Conservation (phyloP, 2,797 vertebrate genomes). For the Epinephelus malabaricus region DNA sequence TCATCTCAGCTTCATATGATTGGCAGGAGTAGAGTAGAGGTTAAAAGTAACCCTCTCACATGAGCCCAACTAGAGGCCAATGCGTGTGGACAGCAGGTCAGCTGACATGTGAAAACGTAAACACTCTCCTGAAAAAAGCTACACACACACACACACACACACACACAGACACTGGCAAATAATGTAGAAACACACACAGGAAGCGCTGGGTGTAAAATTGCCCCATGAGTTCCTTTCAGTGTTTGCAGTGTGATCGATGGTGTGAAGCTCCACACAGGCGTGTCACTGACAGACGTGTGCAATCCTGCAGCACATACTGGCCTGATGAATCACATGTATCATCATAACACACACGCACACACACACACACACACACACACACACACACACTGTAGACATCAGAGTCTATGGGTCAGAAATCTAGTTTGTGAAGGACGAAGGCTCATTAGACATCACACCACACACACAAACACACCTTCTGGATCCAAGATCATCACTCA, state of each 20-base stretch:
- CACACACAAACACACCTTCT: conserved; percentile 1
- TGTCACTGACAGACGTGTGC: not conserved
- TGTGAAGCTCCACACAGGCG: conserved; percentile 1
- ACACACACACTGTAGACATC: conserved; percentile 1
- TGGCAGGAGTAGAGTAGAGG: conserved; percentile 27
- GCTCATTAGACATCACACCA: not conserved
- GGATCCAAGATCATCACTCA: conserved; percentile 3
- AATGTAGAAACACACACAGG: not conserved
- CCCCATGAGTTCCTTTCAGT: not conserved
- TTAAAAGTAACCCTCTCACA: conserved; percentile 11
- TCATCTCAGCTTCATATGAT: conserved; percentile 30
- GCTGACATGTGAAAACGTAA: not conserved
- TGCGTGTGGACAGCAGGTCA: conserved; percentile 5
- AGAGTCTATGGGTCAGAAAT: conserved; percentile 2
- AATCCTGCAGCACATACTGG: conserved; percentile 2
- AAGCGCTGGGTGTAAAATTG: conserved; percentile 1
- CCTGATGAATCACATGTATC: conserved; percentile 29
- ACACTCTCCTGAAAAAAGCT: not conserved
- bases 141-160: conserved; percentile 9
- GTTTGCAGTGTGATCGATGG: conserved; percentile 13
- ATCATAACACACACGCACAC: not conserved
- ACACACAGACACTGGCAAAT: not conserved
- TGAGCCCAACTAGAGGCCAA: not conserved
- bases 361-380: not conserved
- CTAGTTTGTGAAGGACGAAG: not conserved